These are phyloP conservation scores for Scrobipalpa costella DNA, from an alignment of 2,888 invertebrate genomes.

Conservation along the genomic window DNA sequence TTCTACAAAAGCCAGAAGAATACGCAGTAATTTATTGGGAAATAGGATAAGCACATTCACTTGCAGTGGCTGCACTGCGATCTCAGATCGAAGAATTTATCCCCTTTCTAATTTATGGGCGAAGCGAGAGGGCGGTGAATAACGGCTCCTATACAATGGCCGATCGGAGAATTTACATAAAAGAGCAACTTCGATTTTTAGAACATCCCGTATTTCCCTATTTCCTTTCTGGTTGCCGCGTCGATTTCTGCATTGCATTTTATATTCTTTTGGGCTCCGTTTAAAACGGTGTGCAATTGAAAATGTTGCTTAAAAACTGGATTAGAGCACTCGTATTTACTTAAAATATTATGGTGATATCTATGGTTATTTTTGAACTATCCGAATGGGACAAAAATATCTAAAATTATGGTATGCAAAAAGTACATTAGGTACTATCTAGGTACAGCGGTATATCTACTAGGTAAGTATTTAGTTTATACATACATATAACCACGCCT, in stretches of 20 bases:
- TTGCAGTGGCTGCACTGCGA: conserved; percentile 39
- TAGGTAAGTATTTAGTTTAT: too few species aligned
- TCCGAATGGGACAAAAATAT: too few species aligned
- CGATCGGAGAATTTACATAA: conserved; percentile 23
- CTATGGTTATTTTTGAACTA: too few species aligned
- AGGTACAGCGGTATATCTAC: too few species aligned
- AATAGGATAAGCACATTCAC: conserved; percentile 29
- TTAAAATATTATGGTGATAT: too few species aligned
- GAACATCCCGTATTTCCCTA: conserved; percentile 15
- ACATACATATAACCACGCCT: too few species aligned
- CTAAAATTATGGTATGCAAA: too few species aligned
- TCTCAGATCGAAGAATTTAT: conserved; percentile 66
- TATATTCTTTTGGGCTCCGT: background rate
- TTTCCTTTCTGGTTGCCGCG: conserved; percentile 9
- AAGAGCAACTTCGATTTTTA: conserved; percentile 21
- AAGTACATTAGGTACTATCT: too few species aligned
- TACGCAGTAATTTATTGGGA: conserved; percentile 26
- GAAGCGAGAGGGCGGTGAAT: conserved; percentile 59
- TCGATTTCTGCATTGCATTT: conserved; percentile 12
- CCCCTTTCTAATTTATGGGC: conserved; percentile 68
- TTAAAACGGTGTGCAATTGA: background rate
- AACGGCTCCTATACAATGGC: conserved; percentile 51
- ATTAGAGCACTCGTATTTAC: too few species aligned
- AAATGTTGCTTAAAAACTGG: background rate
- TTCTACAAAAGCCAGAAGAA: conserved; percentile 23